A percentile compares a stretch with the other conserved stretches of the same genome.
These are phyloP conservation scores for Diorhabda carinulata DNA, from an alignment of 1,140 invertebrate species.

Conservation along the genomic window DNA sequence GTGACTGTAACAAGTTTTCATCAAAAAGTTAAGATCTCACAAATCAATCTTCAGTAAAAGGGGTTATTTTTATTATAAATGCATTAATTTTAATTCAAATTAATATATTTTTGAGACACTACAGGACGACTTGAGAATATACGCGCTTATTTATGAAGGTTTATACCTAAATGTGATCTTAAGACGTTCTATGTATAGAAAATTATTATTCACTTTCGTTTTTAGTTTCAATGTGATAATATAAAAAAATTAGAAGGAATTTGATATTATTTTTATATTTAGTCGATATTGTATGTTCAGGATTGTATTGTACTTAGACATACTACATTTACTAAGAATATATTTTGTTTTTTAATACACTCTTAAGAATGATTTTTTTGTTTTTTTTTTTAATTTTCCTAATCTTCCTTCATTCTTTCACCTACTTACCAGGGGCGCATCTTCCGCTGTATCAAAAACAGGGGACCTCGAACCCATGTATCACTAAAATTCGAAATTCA, in stretches of 20 bases:
- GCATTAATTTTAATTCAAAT: no score
- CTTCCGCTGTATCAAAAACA: no score
- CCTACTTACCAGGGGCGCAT: no score
- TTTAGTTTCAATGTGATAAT: conserved; percentile 23
- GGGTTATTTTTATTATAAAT: neutral
- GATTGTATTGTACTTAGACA: conserved; percentile 13
- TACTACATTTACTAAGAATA: neutral
- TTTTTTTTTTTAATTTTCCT: neutral
- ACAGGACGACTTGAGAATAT: no score
- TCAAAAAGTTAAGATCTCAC: neutral
- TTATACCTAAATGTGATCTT: no score
- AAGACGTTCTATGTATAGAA: no score
- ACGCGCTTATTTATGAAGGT: no score
- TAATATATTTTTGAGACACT: no score
- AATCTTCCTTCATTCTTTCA: no score
- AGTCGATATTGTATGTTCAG: conserved; percentile 8
- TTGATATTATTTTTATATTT: conserved; percentile 24
- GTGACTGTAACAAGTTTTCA: neutral
- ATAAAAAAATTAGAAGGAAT: conserved; percentile 11
- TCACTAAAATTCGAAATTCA: no score
- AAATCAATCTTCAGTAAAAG: neutral
- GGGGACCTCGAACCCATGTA: no score
- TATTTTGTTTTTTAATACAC: neutral
- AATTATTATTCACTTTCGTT: conserved; percentile 5
- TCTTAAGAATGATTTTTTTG: neutral